A percentile compares a stretch with the other conserved stretches of the same genome.
phyloP scores from a whole-genome alignment of 2,113 vertebrate genomes.

The Dicentrarchus labrax region DNA sequence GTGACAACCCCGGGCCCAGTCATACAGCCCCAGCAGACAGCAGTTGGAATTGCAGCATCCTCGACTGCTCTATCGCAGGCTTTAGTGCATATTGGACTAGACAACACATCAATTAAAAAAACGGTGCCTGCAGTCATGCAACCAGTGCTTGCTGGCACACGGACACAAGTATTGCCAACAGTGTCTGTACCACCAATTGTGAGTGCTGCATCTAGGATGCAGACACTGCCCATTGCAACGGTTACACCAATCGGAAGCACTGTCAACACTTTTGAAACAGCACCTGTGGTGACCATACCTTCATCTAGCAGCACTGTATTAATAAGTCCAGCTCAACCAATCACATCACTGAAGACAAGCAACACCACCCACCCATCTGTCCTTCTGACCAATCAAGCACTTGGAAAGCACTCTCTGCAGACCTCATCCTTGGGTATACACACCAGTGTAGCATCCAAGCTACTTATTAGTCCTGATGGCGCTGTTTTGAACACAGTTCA shows the following conservation, averaged over 20 bases:
- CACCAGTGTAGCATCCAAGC: conserved; percentile 85
- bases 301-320: conserved; percentile 64
- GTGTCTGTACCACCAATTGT: conserved; percentile 86
- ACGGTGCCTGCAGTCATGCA: conserved; percentile 49
- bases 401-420: conserved; percentile 65
- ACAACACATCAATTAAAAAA: conserved; percentile 59
- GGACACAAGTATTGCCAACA: conserved; percentile 79
- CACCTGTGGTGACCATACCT: conserved; percentile 67
- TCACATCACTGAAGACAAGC: conserved; percentile 56
- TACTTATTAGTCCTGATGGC: conserved; percentile 92
- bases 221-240: conserved; percentile 85
- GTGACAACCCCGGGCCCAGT: conserved; percentile 18
- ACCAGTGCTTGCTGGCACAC: conserved; percentile 53
- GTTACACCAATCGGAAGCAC: conserved; percentile 83
- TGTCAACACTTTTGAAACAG: conserved; percentile 74
- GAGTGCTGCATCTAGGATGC: conserved; percentile 77
- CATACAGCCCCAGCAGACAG: conserved; percentile 42
- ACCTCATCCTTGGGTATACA: conserved; percentile 79
- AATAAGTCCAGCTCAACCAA: conserved; percentile 65
- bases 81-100: conserved; percentile 54
- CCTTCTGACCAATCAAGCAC: conserved; percentile 50
- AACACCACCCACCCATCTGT: conserved; percentile 50
- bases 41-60: conserved; percentile 43
- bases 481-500: conserved; percentile 90
- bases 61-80: conserved; percentile 43